Evolutionary conservation across 1,140 invertebrate species (phyloP).

Genomic region (Drosophila gunungcola): DNA sequence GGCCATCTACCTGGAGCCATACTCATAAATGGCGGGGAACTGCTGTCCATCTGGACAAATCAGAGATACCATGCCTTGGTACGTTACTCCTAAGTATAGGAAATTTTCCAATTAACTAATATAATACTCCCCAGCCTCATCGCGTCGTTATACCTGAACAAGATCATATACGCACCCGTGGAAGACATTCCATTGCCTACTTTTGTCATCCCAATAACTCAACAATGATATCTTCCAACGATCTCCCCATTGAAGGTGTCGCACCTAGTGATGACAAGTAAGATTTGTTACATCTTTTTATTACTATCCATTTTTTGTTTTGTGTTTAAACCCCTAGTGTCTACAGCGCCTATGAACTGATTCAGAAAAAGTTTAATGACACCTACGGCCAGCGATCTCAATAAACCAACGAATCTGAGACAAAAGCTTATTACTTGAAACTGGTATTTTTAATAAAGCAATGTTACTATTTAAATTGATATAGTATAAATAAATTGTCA

Average conservation of each 20-base stretch:
- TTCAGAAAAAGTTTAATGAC: constrained; percentile 89
- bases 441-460: neutral
- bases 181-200: constrained; percentile 90
- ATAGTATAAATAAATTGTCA: neutral
- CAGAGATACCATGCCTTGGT: constrained; percentile 89
- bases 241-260: constrained; percentile 73
- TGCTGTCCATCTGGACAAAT: constrained; percentile 91
- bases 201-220: constrained; percentile 90
- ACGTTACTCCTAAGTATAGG: constrained; percentile 42
- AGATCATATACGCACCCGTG: constrained; percentile 86
- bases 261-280: constrained; percentile 69
- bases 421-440: neutral
- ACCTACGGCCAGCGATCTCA: constrained; percentile 86
- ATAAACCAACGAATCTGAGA: constrained; percentile 11
- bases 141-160: constrained; percentile 90
- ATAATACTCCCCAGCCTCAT: constrained; percentile 86
- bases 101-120: neutral
- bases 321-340: constrained; percentile 78
- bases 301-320: neutral
- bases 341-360: constrained; percentile 88
- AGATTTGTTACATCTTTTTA: constrained; percentile 5
- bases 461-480: neutral
- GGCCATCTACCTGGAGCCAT: constrained; percentile 92
- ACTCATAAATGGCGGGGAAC: constrained; percentile 91
- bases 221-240: constrained; percentile 86